phyloP scores from a whole-genome alignment of 92 coral and sea anemone genomes.

The Isaurus tuberculatus region DNA sequence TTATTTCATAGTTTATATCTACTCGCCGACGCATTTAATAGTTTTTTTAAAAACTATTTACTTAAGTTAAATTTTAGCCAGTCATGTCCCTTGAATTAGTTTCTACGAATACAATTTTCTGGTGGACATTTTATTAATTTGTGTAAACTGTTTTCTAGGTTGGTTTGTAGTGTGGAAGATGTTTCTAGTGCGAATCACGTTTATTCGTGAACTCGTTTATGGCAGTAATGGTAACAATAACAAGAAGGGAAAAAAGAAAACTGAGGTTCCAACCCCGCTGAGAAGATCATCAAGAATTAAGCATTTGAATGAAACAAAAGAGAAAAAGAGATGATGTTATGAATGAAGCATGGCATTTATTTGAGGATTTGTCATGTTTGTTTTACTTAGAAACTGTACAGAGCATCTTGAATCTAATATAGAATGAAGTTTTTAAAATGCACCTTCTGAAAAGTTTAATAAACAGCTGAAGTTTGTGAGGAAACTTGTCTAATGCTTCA shows the following conservation, averaged over 20 bases:
- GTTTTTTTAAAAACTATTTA: no score
- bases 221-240: slow-evolving; percentile 79
- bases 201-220: slow-evolving; percentile 92
- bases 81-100: no score
- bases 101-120: not conserved
- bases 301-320: slow-evolving; percentile 52
- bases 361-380: slow-evolving; percentile 7
- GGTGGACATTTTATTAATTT: not conserved
- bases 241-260: slow-evolving; percentile 58
- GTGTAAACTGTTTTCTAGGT: slow-evolving; percentile 53
- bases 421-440: no score
- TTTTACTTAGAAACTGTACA: slow-evolving; percentile 10
- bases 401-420: not conserved
- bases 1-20: no score
- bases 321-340: slow-evolving; percentile 41
- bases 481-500: no score
- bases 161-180: slow-evolving; percentile 98
- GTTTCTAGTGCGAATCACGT: slow-evolving; percentile 92
- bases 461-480: no score
- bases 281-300: slow-evolving; percentile 89
- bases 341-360: not conserved
- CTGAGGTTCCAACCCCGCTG: slow-evolving; percentile 70
- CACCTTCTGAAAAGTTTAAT: no score
- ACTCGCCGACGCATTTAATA: no score
- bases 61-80: not conserved